Percentiles rank a stretch among this genome's conserved stretches.
Evolutionary conservation across 37 sponge, comb jelly and placozoan species (phyloP).

Genomic region (Oopsacas minuta): DNA sequence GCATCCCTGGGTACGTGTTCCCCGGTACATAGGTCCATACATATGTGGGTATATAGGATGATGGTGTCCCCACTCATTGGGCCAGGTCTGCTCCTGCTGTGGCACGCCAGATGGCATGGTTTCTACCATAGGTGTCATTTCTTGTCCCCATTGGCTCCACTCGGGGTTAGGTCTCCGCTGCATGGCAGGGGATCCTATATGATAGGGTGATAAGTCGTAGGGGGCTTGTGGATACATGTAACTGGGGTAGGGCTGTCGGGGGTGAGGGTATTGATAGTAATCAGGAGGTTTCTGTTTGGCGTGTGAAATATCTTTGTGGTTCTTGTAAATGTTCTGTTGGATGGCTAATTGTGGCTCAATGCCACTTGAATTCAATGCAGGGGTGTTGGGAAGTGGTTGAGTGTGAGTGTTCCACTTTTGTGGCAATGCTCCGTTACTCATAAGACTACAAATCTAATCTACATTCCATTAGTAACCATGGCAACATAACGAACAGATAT

Average conservation of each 20-base stretch:
- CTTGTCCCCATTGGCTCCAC: background rate
- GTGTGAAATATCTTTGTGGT: background rate
- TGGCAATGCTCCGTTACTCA: background rate
- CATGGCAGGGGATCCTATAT: background rate
- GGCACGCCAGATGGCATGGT: background rate
- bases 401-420: background rate
- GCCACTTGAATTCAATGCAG: background rate
- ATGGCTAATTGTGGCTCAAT: background rate
- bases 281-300: background rate
- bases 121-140: background rate
- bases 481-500: too few species aligned
- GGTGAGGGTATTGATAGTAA: background rate
- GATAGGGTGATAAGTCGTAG: background rate
- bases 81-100: background rate
- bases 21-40: background rate
- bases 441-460: too few species aligned
- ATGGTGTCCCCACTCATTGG: background rate
- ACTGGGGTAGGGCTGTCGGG: background rate
- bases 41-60: background rate
- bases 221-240: background rate
- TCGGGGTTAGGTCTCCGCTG: background rate
- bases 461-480: background rate
- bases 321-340: background rate
- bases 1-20: background rate
- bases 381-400: background rate